Evolutionary conservation across 2,113 vertebrate genomes (phyloP).

Genomic region (Pungitius pungitius): DNA sequence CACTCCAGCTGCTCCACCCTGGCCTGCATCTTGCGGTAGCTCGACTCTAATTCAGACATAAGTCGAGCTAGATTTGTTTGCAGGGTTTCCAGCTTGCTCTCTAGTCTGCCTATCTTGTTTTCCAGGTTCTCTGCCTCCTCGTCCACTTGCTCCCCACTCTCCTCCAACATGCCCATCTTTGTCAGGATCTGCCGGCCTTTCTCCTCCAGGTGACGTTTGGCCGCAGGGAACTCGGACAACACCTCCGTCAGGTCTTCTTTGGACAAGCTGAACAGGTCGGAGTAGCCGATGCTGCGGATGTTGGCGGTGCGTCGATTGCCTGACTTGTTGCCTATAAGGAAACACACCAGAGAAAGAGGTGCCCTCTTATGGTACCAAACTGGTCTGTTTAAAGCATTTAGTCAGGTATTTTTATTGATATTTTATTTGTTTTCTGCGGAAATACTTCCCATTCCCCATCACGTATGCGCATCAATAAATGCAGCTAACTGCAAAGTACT

Average conservation of each 20-base stretch:
- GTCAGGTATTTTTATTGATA: not conserved
- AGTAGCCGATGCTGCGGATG: slow-evolving; percentile 92
- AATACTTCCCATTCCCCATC: not conserved
- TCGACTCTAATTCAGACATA: slow-evolving; percentile 88
- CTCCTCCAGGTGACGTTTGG: slow-evolving; percentile 87
- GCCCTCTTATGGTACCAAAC: not conserved
- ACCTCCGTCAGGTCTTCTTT: slow-evolving; percentile 90
- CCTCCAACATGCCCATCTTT: slow-evolving; percentile 87
- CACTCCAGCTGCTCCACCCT: slow-evolving; percentile 84
- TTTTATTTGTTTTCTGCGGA: not conserved
- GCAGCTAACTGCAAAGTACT: not conserved
- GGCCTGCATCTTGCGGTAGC: slow-evolving; percentile 80
- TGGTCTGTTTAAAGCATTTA: not conserved
- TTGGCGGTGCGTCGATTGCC: slow-evolving; percentile 94
- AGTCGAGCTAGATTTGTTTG: slow-evolving; percentile 88
- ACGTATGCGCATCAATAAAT: not conserved
- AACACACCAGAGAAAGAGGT: not conserved
- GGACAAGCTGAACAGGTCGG: slow-evolving; percentile 91
- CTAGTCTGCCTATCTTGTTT: slow-evolving; percentile 72
- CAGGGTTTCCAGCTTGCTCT: slow-evolving; percentile 81
- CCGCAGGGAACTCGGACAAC: slow-evolving; percentile 87
- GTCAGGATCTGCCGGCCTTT: slow-evolving; percentile 91
- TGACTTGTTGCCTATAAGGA: slow-evolving; percentile 85
- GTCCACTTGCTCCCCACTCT: slow-evolving; percentile 58
- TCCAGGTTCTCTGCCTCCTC: slow-evolving; percentile 73